Evolutionary conservation across 1,140 invertebrate genomes (phyloP).

Genomic region (Drosophila funebris): DNA sequence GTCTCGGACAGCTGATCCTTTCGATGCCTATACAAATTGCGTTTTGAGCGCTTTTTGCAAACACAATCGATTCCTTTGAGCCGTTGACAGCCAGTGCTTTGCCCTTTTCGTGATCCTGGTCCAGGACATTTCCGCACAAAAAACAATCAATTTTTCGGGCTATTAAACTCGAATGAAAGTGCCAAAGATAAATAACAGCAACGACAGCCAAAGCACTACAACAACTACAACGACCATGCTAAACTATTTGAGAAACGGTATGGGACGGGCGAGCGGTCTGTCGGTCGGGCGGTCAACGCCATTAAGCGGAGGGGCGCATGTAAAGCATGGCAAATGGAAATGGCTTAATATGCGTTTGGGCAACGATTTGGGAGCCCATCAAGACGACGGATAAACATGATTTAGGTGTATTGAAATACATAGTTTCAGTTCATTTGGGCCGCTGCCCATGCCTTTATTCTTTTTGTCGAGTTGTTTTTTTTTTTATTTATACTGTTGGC

Average conservation of each 20-base stretch:
- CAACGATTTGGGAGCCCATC: conserved; percentile 52
- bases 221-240: conserved; percentile 41
- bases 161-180: conserved; percentile 83
- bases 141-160: conserved; percentile 84
- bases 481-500: too few relatives aligned
- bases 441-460: not conserved
- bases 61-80: conserved; percentile 73
- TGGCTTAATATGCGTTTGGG: conserved; percentile 72
- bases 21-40: conserved; percentile 54
- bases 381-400: conserved; percentile 75
- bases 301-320: conserved; percentile 39
- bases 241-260: conserved; percentile 12
- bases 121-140: conserved; percentile 67
- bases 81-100: conserved; percentile 57
- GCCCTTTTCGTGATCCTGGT: conserved; percentile 22
- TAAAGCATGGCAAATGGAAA: conserved; percentile 59
- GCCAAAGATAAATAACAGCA: conserved; percentile 83
- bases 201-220: conserved; percentile 74
- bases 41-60: conserved; percentile 62
- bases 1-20: conserved; percentile 34
- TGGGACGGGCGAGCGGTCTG: not conserved
- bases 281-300: not conserved
- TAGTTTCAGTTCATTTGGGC: conserved; percentile 49
- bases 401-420: conserved; percentile 79
- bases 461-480: conserved; percentile 21